A percentile compares a stretch with the other conserved stretches of the same genome.
Evolutionary conservation across 1,140 invertebrate genomes (phyloP).

Genomic region (Rhynchophorus ferrugineus): DNA sequence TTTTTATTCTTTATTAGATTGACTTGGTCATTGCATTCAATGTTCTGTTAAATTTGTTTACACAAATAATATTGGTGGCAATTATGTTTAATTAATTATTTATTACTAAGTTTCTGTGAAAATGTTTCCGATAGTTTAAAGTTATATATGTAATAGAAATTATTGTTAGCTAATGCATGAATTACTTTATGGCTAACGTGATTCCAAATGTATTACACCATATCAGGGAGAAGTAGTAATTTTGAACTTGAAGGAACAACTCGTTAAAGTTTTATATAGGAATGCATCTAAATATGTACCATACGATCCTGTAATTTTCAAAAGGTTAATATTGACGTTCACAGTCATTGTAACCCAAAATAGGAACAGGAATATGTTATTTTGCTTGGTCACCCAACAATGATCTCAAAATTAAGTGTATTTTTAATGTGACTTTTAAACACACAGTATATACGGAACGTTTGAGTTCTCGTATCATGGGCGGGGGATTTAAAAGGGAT

Average conservation of each 20-base stretch:
- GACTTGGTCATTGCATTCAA: conserved; percentile 37
- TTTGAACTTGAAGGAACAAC: not conserved
- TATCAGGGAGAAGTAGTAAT: not conserved
- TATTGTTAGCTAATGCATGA: no score
- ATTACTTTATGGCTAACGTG: no score
- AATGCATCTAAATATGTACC: not conserved
- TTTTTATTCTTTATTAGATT: conserved; percentile 34
- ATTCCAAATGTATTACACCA: no score
- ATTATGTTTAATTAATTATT: conserved; percentile 18
- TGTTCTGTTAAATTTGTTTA: conserved; percentile 27
- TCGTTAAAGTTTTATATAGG: conserved; percentile 5
- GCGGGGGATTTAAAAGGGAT: conserved; percentile 26
- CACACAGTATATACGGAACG: conserved; percentile 25
- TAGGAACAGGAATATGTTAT: conserved; percentile 2
- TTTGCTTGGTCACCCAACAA: conserved; percentile 28
- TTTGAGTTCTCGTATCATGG: conserved; percentile 25
- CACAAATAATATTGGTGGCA: conserved; percentile 19
- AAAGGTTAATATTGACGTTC: no score
- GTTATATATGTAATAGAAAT: no score
- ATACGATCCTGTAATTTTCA: no score
- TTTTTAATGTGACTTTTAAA: conserved; percentile 29
- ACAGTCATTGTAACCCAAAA: no score
- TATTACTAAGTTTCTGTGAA: conserved; percentile 1
- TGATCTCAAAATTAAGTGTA: conserved; percentile 37
- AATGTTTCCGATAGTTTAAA: conserved; percentile 16